These are phyloP conservation scores for Carterocephalus palaemon DNA, from an alignment of 2,888 invertebrate genomes.

Conservation along the genomic window DNA sequence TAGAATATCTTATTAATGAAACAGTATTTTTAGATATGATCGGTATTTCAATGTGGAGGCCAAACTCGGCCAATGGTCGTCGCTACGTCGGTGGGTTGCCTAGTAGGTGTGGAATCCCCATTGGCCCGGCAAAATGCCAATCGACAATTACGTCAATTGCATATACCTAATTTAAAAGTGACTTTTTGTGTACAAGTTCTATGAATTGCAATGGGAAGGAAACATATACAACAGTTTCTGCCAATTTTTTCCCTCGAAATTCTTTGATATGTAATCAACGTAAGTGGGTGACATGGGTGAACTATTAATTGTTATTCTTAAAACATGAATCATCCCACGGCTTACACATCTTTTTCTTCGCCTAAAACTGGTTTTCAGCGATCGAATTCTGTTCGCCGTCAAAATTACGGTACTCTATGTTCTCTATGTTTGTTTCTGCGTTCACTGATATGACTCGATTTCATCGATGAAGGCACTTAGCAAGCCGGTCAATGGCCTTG, in stretches of 20 bases:
- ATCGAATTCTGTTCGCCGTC: constrained; percentile 8
- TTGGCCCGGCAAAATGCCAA: constrained; percentile 45
- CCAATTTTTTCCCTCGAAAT: constrained; percentile 7
- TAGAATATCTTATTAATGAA: constrained; percentile 10
- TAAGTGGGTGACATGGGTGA: neutral
- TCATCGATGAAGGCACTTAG: constrained; percentile 44
- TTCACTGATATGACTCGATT: constrained; percentile 42
- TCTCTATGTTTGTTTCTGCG: constrained; percentile 37
- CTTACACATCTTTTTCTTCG: constrained; percentile 3
- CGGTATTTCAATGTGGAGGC: constrained; percentile 36
- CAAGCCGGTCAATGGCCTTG: constrained; percentile 60
- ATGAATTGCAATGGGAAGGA: constrained; percentile 17
- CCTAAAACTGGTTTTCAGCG: neutral
- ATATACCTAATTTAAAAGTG: constrained; percentile 12
- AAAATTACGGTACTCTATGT: constrained; percentile 22
- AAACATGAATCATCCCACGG: neutral
- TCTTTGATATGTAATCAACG: no score
- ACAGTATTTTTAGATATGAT: constrained; percentile 32
- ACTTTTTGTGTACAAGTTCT: constrained; percentile 8
- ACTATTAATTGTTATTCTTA: constrained; percentile 4
- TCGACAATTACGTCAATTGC: constrained; percentile 36
- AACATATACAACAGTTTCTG: constrained; percentile 7
- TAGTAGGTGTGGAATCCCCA: constrained; percentile 47
- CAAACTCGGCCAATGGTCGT: constrained; percentile 39
- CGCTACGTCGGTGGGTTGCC: constrained; percentile 38